phyloP scores from a whole-genome alignment of 2,113 vertebrate genomes.

The Coreoperca whiteheadi region DNA sequence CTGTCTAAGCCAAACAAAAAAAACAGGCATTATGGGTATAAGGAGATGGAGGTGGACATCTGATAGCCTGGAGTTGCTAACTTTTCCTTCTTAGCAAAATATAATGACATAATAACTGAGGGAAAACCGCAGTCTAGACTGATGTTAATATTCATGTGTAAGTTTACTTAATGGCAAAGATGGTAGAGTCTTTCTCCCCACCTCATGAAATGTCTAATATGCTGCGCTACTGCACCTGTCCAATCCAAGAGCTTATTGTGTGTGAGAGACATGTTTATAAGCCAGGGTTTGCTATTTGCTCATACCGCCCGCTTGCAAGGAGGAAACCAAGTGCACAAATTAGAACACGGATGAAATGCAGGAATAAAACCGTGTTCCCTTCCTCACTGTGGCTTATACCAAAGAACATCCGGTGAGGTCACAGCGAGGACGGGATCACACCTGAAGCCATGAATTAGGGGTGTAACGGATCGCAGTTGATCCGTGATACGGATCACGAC shows the following conservation, averaged over 20 bases:
- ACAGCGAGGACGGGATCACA: neutral
- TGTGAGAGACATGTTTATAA: neutral
- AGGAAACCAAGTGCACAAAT: neutral
- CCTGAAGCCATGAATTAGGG: too few relatives aligned
- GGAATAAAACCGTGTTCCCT: too few relatives aligned
- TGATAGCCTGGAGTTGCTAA: neutral
- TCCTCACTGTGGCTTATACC: neutral
- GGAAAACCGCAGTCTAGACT: constrained; percentile 14
- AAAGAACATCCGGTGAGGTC: neutral
- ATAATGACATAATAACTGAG: constrained; percentile 1
- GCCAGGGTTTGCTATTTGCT: neutral
- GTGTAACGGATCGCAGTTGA: too few relatives aligned
- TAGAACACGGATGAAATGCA: neutral
- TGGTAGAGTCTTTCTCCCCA: neutral
- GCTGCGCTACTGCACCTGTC: neutral
- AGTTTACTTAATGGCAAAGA: neutral
- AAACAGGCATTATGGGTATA: constrained; percentile 21
- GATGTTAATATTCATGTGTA: neutral
- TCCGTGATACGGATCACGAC: too few relatives aligned
- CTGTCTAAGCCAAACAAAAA: neutral
- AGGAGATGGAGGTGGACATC: neutral
- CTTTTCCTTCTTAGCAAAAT: neutral
- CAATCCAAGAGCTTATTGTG: neutral
- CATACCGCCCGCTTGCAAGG: neutral
- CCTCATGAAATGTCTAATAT: neutral